Conservation (phyloP, 2,888 invertebrate species). For the Phortica okadai region DNA sequence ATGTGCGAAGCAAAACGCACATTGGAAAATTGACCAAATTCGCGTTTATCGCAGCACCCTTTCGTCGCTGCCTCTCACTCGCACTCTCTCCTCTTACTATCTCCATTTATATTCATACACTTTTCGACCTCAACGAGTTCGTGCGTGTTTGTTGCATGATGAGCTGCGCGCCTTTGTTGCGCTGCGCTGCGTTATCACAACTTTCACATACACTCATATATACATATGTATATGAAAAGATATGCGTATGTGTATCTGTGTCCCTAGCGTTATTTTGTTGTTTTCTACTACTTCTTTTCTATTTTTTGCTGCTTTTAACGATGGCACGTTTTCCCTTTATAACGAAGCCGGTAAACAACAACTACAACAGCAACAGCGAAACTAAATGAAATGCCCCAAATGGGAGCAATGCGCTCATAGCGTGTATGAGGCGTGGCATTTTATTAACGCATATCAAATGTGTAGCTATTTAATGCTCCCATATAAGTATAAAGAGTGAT, state of each 20-base stretch:
- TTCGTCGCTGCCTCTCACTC: neutral
- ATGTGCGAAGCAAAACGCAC: neutral
- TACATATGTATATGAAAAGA: neutral
- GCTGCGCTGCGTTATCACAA: neutral
- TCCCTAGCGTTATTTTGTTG: neutral
- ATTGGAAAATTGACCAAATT: neutral
- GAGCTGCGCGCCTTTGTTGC: neutral
- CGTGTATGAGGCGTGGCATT: no score
- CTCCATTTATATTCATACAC: neutral
- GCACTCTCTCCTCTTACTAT: neutral
- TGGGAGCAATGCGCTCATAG: no score
- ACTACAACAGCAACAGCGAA: neutral
- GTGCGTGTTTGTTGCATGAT: neutral
- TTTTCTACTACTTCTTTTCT: neutral
- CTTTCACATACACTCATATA: neutral
- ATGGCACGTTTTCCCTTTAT: conserved; percentile 31
- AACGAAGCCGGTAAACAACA: neutral
- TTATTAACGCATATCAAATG: no score
- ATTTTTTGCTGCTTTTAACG: conserved; percentile 23
- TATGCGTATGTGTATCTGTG: neutral
- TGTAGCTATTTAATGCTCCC: no score
- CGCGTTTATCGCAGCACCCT: neutral
- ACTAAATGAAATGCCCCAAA: neutral
- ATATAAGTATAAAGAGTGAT: no score
- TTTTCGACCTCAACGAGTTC: neutral